A percentile compares a stretch with the other conserved stretches of the same genome.
These are phyloP conservation scores for Apostichopus leukothele DNA, from an alignment of 53 echinoderm and acorn worm genomes.

Conservation along the genomic window DNA sequence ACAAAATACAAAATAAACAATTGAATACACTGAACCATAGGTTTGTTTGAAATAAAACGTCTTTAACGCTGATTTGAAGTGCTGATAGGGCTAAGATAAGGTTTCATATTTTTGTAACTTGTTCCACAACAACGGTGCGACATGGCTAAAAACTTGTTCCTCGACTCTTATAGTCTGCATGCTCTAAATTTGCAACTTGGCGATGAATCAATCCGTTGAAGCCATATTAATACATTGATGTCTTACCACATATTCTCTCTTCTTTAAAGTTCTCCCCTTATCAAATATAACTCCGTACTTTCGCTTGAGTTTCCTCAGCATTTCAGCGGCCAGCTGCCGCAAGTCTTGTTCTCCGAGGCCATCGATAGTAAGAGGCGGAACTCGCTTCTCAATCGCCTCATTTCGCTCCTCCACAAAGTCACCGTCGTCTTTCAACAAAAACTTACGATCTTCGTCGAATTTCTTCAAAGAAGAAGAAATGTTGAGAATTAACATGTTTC, in stretches of 20 bases:
- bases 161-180: not conserved
- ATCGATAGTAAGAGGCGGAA: not conserved
- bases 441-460: constrained; percentile 44
- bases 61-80: too few species aligned
- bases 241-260: constrained; percentile 35
- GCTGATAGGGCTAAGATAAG: too few species aligned
- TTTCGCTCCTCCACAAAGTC: constrained; percentile 33
- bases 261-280: constrained; percentile 34
- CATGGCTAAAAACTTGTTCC: too few species aligned
- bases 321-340: not conserved
- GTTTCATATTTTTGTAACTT: too few species aligned
- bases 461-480: not conserved
- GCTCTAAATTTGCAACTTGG: not conserved
- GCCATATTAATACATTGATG: not conserved
- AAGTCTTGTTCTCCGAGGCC: not conserved
- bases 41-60: too few species aligned
- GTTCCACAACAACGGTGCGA: too few species aligned
- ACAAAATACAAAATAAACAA: too few species aligned
- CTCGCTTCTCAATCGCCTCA: constrained; percentile 28
- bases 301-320: constrained; percentile 34
- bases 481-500: too few species aligned
- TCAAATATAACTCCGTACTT: constrained; percentile 38
- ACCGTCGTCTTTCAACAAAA: constrained; percentile 22
- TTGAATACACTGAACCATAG: too few species aligned
- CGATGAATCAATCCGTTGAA: not conserved